These are phyloP conservation scores for Dendropsophus ebraccatus DNA, from an alignment of 2,113 vertebrate genomes.

Conservation along the genomic window DNA sequence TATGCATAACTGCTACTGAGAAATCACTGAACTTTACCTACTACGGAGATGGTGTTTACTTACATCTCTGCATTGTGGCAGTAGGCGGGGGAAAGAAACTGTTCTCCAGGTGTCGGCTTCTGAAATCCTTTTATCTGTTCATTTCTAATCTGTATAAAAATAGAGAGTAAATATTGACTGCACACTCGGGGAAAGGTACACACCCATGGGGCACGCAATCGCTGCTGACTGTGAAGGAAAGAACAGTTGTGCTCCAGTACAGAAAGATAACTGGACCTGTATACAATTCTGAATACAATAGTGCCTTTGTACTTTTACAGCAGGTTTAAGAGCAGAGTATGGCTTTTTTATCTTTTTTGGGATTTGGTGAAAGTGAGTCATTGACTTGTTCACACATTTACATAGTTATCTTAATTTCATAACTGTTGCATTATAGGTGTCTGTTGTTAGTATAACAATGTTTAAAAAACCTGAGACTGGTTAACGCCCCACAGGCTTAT, in stretches of 20 bases:
- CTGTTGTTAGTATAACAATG: no score
- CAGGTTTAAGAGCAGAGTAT: not conserved
- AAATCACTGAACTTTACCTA: not conserved
- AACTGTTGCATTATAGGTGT: not conserved
- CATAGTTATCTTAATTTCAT: not conserved
- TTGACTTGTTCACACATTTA: not conserved
- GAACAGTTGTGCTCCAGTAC: not conserved
- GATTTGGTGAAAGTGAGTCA: not conserved
- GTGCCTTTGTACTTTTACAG: not conserved
- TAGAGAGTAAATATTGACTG: slow-evolving; percentile 25
- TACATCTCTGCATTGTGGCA: not conserved
- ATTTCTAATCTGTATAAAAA: slow-evolving; percentile 15
- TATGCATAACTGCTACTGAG: not conserved
- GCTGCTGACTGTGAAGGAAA: not conserved
- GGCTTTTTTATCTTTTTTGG: not conserved
- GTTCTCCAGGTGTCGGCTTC: slow-evolving; percentile 39
- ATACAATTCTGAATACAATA: not conserved
- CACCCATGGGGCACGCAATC: not conserved
- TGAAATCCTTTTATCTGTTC: slow-evolving; percentile 15
- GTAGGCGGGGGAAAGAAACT: not conserved
- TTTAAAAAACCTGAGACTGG: no score
- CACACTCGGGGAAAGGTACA: not conserved
- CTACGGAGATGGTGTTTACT: not conserved
- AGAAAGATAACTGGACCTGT: not conserved
- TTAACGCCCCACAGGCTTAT: no score